Evolutionary conservation across 2,888 invertebrate species (phyloP).

Genomic region (Hetaerina titia): DNA sequence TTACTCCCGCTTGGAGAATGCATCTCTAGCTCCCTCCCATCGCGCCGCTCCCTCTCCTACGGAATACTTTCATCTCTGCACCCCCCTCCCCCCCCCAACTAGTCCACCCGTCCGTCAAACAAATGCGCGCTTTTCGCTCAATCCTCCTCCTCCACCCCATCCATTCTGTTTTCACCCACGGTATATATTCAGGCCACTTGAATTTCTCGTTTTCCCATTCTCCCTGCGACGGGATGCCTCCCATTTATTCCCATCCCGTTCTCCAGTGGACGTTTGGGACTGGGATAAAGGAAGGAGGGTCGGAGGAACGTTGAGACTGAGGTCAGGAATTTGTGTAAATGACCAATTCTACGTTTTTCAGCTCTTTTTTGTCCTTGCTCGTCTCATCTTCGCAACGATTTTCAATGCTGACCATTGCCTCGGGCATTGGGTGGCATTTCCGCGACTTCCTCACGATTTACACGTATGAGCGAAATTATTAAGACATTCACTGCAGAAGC

Average conservation of each 20-base stretch:
- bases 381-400: no score
- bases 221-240: neutral
- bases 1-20: no score
- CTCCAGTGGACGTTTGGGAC: neutral
- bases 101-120: neutral
- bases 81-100: neutral
- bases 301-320: neutral
- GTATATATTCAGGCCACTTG: slow-evolving; percentile 52
- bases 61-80: neutral
- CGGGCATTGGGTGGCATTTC: no score
- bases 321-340: neutral
- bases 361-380: no score
- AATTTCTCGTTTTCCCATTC: slow-evolving; percentile 29
- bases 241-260: neutral
- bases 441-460: no score
- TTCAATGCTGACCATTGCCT: no score
- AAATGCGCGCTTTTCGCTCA: neutral
- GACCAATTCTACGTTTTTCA: neutral
- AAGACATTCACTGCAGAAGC: no score
- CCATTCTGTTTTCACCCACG: neutral
- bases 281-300: neutral
- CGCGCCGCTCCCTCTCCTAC: neutral
- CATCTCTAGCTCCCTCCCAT: no score
- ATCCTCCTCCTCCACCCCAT: neutral
- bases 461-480: no score